Conservation (phyloP, 2,797 vertebrate genomes). For the Orientallactaga sibirica region DNA sequence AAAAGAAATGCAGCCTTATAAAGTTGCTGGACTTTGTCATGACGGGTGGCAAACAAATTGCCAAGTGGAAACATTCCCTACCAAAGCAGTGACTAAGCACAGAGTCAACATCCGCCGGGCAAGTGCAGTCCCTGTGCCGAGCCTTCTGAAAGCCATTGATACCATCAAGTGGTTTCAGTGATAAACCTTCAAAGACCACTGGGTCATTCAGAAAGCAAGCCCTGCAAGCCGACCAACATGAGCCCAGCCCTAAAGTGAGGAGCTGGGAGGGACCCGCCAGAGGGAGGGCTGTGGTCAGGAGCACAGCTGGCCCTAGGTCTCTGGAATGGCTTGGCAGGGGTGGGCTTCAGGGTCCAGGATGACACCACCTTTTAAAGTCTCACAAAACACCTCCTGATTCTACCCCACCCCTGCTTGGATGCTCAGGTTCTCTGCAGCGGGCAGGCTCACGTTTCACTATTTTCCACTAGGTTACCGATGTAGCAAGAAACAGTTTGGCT, state of each 20-base stretch:
- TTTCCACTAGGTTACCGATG: neutral
- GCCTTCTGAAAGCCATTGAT: neutral
- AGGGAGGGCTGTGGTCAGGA: too few relatives aligned
- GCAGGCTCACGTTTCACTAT: neutral
- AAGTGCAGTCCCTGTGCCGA: neutral
- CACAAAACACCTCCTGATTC: neutral
- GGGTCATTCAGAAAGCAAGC: neutral
- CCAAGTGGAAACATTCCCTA: neutral
- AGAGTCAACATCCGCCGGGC: neutral
- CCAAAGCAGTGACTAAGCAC: neutral
- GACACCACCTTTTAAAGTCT: neutral
- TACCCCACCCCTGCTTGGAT: rapidly evolving
- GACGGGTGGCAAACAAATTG: neutral
- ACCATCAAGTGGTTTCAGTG: neutral
- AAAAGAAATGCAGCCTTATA: neutral
- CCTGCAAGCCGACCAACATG: neutral
- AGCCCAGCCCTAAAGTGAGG: neutral
- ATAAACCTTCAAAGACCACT: neutral
- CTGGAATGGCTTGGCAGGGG: too few relatives aligned
- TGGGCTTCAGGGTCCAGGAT: rapidly evolving
- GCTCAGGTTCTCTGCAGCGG: rapidly evolving
- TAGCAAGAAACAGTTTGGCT: neutral
- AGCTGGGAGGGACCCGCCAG: neutral
- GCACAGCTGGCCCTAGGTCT: neutral
- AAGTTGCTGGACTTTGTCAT: neutral